A percentile compares a stretch with the other conserved stretches of the same genome.
Evolutionary conservation across 2,888 invertebrate genomes (phyloP).

Genomic region (Eristalis intricaria): DNA sequence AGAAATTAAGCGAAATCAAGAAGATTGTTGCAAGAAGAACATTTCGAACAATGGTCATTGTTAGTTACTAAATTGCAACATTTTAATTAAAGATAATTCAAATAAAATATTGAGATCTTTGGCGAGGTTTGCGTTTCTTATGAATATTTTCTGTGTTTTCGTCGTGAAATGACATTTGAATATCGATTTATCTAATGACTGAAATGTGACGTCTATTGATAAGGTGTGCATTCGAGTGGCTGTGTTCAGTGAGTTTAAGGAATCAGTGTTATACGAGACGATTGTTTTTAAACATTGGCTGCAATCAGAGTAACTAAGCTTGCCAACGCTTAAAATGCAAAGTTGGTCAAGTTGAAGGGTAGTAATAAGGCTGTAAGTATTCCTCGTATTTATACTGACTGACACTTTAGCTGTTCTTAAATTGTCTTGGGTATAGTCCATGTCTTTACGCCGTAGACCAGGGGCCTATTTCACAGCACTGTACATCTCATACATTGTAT

Average conservation of each 20-base stretch:
- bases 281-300: neutral
- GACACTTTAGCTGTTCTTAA: too few species aligned
- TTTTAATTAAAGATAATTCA: neutral
- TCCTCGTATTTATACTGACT: too few species aligned
- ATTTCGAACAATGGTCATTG: constrained; percentile 43
- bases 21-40: constrained; percentile 41
- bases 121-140: neutral
- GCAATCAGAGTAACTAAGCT: too few species aligned
- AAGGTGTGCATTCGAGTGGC: neutral
- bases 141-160: constrained; percentile 8
- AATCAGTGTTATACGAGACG: neutral
- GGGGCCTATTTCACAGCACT: too few species aligned
- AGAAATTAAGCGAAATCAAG: constrained; percentile 41
- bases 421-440: too few species aligned
- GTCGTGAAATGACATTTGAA: neutral
- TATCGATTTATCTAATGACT: neutral
- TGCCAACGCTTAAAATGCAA: too few species aligned
- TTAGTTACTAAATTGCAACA: neutral
- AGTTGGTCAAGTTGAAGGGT: too few species aligned
- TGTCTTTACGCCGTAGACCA: too few species aligned
- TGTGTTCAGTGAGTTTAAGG: neutral
- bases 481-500: too few species aligned
- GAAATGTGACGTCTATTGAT: neutral
- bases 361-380: too few species aligned
- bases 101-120: neutral